phyloP scores from a whole-genome alignment of 2,113 vertebrate species.

The Pluvialis apricaria region DNA sequence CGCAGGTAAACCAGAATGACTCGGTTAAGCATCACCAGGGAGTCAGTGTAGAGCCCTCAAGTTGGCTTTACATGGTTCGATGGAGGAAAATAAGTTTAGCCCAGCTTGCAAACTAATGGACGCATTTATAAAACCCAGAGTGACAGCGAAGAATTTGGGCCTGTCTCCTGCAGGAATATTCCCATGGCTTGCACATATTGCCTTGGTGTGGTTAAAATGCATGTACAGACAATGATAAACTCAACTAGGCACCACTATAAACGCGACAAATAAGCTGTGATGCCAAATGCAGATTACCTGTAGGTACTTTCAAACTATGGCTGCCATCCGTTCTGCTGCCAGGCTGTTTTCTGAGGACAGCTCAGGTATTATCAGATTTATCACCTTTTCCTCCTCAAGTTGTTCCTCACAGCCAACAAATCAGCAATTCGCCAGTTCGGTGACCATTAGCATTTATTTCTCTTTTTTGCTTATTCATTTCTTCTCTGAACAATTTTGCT shows the following conservation, averaged over 20 bases:
- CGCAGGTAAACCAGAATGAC: neutral
- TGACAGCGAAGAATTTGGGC: neutral
- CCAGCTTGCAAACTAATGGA: neutral
- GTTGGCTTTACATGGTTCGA: neutral
- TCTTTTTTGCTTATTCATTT: neutral
- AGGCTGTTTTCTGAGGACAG: neutral
- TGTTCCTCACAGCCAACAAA: neutral
- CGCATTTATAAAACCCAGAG: neutral
- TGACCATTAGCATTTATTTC: neutral
- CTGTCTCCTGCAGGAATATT: neutral
- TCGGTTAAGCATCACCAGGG: neutral
- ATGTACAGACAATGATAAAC: neutral
- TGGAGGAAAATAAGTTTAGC: neutral
- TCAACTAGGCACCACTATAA: neutral
- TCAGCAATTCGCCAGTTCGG: neutral
- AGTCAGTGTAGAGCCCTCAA: neutral
- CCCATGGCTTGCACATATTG: neutral
- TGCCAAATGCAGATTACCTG: neutral
- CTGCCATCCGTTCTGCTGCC: neutral
- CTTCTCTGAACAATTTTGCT: neutral
- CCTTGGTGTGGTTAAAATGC: constrained; percentile 1
- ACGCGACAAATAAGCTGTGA: neutral
- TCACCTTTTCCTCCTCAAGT: neutral
- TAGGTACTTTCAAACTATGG: neutral
- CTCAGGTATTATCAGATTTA: neutral